Base-by-base conservation (phyloP, 2,888 invertebrate species). In the Melanophora roralis region DNA sequence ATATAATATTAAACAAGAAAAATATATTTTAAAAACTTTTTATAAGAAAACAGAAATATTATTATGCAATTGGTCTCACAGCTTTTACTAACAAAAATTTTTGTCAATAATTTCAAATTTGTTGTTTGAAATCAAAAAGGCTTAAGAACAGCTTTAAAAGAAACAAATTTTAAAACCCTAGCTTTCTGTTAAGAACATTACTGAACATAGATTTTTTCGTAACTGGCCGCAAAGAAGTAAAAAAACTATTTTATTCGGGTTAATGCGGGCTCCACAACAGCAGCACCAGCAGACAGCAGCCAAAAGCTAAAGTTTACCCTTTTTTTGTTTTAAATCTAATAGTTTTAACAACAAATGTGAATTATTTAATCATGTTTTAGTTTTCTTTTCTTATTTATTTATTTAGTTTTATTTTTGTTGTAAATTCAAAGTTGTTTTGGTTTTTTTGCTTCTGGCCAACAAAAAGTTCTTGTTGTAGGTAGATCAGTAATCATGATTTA, bases 361-460 rank as follows among this genome's bases (percentile, higher is more conserved):
- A 79, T 75, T 79, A 74, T 79, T 79, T 71, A 69, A 79, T 71
- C 79, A 79, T 79, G 79, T 79, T 75, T 51, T 68, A 7, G 16
- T 65, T 43, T 23, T 7, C 14, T 65, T 34, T 14, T 60, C 32
- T 85, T 85, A 83, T 62, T 73, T 49, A 68, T 62, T 73, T 72
- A 34, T 36, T 73, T 62, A 12, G 36, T 68, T 59, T 43, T 62
- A 12, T 45, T 68, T 59, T 43, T 57, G 55, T 53, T 64, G 51
- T 72, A 59, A 43, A 36, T 68, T 84, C 83, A 84, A 86, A 84
- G 84, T 27, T 27, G 82, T 84, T 86, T 85, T 85, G 82, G 83
- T 83, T 84, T 85, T 83, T 77, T 76, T 75, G 45, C 60, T 43
- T 72, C 34, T 64, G 36, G 23, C 55, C 62, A 64, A 21, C 57